Conservation (phyloP, 2,797 vertebrate species). For the Crocodylus rhombifer region DNA sequence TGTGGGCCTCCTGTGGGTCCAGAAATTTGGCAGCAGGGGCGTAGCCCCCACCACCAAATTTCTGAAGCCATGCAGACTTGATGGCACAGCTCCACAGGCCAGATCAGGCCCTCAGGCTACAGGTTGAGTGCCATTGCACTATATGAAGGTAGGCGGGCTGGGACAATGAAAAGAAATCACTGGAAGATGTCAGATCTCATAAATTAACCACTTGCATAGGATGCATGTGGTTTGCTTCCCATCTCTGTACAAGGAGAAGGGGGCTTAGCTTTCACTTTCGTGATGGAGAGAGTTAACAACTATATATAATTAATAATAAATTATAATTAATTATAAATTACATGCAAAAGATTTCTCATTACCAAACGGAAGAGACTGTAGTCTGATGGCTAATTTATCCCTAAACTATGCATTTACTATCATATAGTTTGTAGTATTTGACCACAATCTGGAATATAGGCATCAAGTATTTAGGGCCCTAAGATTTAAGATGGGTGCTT, state of each 20-base stretch:
- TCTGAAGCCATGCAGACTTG: no score
- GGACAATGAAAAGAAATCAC: neutral
- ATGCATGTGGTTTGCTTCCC: neutral
- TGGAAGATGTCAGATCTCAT: neutral
- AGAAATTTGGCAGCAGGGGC: no score
- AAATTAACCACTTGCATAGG: neutral
- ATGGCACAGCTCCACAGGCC: no score
- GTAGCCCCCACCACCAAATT: no score
- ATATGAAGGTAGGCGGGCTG: no score
- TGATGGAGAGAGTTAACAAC: rapidly evolving
- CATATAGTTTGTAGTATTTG: neutral
- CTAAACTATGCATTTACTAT: neutral
- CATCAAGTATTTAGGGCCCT: neutral
- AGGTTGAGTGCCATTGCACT: no score
- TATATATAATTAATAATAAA: neutral
- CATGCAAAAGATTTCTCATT: neutral
- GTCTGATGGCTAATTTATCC: neutral
- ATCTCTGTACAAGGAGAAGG: neutral
- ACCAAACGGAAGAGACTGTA: neutral
- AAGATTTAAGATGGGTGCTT: neutral
- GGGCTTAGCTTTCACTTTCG: neutral
- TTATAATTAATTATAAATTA: neutral
- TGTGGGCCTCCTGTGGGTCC: no score
- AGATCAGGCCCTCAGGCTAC: no score
- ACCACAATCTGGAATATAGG: neutral